Evolutionary conservation across 2,113 vertebrate genomes (phyloP).

Genomic region (Corythaixoides concolor): DNA sequence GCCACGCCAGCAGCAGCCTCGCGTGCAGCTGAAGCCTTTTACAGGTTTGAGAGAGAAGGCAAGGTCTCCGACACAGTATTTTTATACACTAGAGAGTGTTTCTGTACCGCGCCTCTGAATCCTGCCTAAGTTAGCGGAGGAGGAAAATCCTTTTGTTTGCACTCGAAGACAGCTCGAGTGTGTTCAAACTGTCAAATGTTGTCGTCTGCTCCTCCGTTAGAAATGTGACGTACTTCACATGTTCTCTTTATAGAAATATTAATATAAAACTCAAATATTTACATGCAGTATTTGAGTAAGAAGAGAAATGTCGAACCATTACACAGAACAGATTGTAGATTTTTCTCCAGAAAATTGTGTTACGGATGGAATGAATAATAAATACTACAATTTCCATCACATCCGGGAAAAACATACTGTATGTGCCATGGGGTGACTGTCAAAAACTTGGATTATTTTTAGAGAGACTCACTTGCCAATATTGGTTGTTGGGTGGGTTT

Average conservation of each 20-base stretch:
- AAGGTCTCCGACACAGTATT: background rate
- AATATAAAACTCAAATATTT: conserved; percentile 51
- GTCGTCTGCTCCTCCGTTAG: background rate
- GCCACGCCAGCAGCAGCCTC: conserved; percentile 43
- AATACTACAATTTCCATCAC: conserved; percentile 47
- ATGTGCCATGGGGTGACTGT: background rate
- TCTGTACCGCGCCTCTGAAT: background rate
- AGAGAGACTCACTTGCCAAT: background rate
- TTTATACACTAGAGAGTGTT: background rate
- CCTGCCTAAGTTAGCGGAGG: background rate
- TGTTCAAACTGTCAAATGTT: conserved; percentile 27
- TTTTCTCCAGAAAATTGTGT: conserved; percentile 56
- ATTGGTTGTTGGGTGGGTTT: background rate
- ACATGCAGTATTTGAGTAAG: background rate
- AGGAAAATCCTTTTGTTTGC: conserved; percentile 58
- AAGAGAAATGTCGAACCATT: background rate
- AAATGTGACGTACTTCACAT: background rate
- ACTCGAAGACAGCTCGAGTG: background rate
- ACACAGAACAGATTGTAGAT: conserved; percentile 13
- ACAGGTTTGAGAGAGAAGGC: background rate
- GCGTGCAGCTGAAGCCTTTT: background rate
- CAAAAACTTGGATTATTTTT: conserved; percentile 32
- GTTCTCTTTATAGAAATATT: conserved; percentile 5
- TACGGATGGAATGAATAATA: conserved; percentile 21
- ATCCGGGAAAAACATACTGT: background rate